These are phyloP conservation scores for Melolontha melolontha DNA, from an alignment of 2,888 invertebrate species.

Conservation along the genomic window DNA sequence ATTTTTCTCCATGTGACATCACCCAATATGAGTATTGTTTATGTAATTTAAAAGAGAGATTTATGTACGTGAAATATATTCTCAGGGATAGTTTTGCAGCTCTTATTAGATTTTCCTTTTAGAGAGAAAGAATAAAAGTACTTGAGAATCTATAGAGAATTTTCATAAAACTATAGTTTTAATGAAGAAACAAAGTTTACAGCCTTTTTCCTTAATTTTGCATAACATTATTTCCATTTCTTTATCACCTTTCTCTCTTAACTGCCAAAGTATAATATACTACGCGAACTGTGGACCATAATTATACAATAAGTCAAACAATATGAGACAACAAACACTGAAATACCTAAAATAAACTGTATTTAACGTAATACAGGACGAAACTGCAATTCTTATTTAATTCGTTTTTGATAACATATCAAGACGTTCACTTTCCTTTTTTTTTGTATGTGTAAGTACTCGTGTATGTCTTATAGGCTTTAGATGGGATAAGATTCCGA, in stretches of 20 bases:
- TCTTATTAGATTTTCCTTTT: slow-evolving; percentile 10
- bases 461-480: too few relatives aligned
- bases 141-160: too few relatives aligned
- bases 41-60: slow-evolving; percentile 19
- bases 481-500: too few relatives aligned
- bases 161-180: too few relatives aligned
- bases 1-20: too few relatives aligned
- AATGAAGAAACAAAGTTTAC: slow-evolving; percentile 1
- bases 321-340: slow-evolving; percentile 16
- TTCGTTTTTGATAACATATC: too few relatives aligned
- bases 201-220: not conserved
- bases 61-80: slow-evolving; percentile 23
- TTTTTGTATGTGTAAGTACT: too few relatives aligned
- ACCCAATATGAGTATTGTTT: slow-evolving; percentile 3
- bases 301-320: slow-evolving; percentile 15
- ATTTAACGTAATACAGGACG: slow-evolving; percentile 33
- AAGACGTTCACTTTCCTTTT: too few relatives aligned
- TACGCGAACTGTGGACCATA: slow-evolving; percentile 34
- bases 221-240: not conserved
- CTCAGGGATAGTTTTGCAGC: slow-evolving; percentile 38
- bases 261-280: slow-evolving; percentile 34
- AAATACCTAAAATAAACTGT: not conserved
- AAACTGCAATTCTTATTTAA: too few relatives aligned
- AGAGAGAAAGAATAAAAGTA: slow-evolving; percentile 1
- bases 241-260: slow-evolving; percentile 8